Percentiles rank a stretch among this genome's conserved stretches.
Evolutionary conservation across 2,113 vertebrate genomes (phyloP).

Genomic region (Lycaon pictus): DNA sequence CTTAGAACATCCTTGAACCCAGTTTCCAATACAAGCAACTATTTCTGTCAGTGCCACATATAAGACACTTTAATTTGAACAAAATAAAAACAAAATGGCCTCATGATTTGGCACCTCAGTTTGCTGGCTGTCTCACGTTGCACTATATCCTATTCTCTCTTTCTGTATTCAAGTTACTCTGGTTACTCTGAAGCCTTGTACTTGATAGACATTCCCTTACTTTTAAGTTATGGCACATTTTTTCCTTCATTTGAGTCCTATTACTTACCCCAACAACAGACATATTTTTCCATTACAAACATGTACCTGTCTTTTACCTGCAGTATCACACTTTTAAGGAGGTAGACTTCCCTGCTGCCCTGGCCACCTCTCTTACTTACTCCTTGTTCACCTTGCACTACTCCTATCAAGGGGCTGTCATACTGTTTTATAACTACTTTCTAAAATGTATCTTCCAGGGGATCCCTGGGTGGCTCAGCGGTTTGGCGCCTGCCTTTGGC

Average conservation of each 20-base stretch:
- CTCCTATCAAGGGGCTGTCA: not conserved
- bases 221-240: not conserved
- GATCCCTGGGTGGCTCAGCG: no score
- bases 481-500: no score
- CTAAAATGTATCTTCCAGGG: not conserved
- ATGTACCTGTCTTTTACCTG: not conserved
- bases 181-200: not conserved
- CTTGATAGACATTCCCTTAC: not conserved
- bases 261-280: not conserved
- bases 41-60: not conserved
- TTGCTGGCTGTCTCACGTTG: not conserved
- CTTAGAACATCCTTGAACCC: not conserved
- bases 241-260: not conserved
- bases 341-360: not conserved
- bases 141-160: not conserved
- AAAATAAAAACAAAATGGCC: not conserved
- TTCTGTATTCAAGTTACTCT: not conserved
- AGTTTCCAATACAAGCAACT: not conserved
- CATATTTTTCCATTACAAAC: not conserved
- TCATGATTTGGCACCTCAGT: not conserved
- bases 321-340: not conserved
- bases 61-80: not conserved
- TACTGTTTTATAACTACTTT: not conserved
- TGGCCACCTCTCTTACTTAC: not conserved
- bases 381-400: not conserved